Conservation (phyloP, 2,888 invertebrate species). For the Nomada fabriciana region DNA sequence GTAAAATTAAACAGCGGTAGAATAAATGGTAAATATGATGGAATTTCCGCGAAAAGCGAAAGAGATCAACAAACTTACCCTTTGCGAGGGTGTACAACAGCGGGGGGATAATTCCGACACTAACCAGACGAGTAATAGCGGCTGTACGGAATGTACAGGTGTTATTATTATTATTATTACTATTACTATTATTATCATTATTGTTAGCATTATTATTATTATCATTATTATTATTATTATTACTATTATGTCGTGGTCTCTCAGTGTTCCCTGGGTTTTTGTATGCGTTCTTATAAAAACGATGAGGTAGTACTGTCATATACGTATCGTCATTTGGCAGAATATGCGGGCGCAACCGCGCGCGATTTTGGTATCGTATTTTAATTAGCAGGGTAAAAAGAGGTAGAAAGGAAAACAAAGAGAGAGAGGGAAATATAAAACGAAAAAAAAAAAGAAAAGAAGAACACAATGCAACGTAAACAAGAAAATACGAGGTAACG, state of each 20-base stretch:
- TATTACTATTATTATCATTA: too few species aligned
- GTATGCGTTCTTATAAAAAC: slow-evolving; percentile 71
- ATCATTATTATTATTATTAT: not conserved
- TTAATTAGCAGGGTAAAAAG: not conserved
- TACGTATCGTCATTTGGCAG: slow-evolving; percentile 74
- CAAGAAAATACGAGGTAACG: slow-evolving; percentile 1
- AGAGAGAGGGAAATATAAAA: not conserved
- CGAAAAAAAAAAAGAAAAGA: not conserved
- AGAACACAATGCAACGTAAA: slow-evolving; percentile 15
- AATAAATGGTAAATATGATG: not conserved
- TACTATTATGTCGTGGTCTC: slow-evolving; percentile 56
- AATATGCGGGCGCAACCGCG: slow-evolving; percentile 50
- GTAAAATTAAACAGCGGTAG: not conserved
- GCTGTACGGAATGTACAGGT: slow-evolving; percentile 73
- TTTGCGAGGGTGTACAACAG: slow-evolving; percentile 54
- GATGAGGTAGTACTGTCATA: slow-evolving; percentile 81
- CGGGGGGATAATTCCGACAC: slow-evolving; percentile 61
- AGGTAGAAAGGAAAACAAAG: not conserved
- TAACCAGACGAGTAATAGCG: slow-evolving; percentile 64
- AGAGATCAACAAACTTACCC: slow-evolving; percentile 56
- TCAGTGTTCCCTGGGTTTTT: slow-evolving; percentile 72
- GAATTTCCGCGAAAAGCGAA: slow-evolving; percentile 37
- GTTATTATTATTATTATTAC: slow-evolving; percentile 2
- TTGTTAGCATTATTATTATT: too few species aligned
- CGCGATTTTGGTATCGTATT: slow-evolving; percentile 46